Base-by-base conservation (phyloP, 1,140 invertebrate genomes). In the Drosophila lini region DNA sequence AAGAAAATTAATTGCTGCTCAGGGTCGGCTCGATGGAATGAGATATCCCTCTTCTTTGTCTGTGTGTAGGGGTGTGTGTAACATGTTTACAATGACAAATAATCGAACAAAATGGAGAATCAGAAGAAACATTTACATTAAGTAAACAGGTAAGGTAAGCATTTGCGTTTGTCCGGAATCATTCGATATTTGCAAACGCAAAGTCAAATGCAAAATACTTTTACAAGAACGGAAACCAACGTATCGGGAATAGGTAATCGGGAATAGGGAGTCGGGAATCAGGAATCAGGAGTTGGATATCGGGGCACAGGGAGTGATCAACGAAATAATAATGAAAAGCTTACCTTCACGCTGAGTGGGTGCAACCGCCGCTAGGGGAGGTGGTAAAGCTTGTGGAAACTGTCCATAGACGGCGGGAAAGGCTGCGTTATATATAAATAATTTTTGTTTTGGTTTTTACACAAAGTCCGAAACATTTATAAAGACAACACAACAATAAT, bases 311-410 rank as follows among this genome's bases (percentile, higher is more conserved):
- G 68, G 15, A n/a, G 55, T 69, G 63, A 77, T 68, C 25, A 74
- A 82, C 60, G 32, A 89, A 81, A 81, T 75, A 55, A 86, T 80
- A 89, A 89, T 76, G 76, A 80, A 90, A 83, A 82, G 93, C 96
- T 97, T 97, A 98, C 97, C 97, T 97, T 98, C 97, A 95, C 97
- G 97, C 94, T 98, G 97, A 92, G 96, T 95, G 67, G 97, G 96
- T 85, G 97, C 96, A 93, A 98, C 96, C 85, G 97, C 96, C 88
- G 96, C 96, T 94, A 98, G 96, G 93, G 97, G 97, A 93, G 97
- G 97, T 91, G 97, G 96, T 91, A 98, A 96, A 91, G 97, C 96
- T 95, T 98, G 97, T 93, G 98, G 97, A 94, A 98, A 97, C 95
- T 98, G 97, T 92, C 97, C 96, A 94, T 98, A 98, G 92, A 98